These are phyloP conservation scores for Rhopilema esculentum DNA, from an alignment of 30 jellyfish, hydroid and myxozoan species.

Conservation along the genomic window DNA sequence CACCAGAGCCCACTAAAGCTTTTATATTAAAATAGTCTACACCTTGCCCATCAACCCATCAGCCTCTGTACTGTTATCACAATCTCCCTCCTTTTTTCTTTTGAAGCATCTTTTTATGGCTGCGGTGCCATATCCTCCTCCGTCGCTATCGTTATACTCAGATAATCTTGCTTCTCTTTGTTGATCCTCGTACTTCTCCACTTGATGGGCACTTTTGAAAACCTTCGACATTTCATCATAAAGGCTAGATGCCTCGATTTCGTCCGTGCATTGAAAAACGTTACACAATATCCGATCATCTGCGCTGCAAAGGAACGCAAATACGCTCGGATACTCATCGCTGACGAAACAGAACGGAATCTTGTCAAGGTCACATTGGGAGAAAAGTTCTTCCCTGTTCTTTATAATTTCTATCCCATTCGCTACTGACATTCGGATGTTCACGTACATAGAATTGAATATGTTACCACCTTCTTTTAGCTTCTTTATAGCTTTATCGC, in stretches of 20 bases:
- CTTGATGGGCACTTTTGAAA: neutral
- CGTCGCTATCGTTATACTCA: neutral
- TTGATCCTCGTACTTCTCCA: neutral
- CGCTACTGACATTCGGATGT: neutral
- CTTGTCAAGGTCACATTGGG: neutral
- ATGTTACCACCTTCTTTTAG: neutral
- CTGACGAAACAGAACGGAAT: conserved; percentile 2
- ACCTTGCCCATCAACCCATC: neutral
- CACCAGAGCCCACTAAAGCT: too few species aligned
- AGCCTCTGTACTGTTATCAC: neutral
- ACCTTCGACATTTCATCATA: neutral
- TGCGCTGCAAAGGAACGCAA: neutral
- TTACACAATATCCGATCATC: neutral
- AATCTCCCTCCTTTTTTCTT: neutral
- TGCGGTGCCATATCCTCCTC: neutral
- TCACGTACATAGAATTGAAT: neutral
- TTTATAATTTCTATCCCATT: neutral
- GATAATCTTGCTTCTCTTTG: neutral
- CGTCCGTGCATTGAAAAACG: conserved; percentile 6
- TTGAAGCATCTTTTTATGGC: neutral
- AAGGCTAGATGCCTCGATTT: neutral
- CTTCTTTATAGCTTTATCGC: neutral
- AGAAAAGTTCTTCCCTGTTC: neutral
- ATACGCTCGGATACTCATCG: neutral
- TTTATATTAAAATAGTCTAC: too few species aligned